These are phyloP conservation scores for Larimichthys crocea DNA, from an alignment of 2,113 vertebrate genomes.

Conservation along the genomic window DNA sequence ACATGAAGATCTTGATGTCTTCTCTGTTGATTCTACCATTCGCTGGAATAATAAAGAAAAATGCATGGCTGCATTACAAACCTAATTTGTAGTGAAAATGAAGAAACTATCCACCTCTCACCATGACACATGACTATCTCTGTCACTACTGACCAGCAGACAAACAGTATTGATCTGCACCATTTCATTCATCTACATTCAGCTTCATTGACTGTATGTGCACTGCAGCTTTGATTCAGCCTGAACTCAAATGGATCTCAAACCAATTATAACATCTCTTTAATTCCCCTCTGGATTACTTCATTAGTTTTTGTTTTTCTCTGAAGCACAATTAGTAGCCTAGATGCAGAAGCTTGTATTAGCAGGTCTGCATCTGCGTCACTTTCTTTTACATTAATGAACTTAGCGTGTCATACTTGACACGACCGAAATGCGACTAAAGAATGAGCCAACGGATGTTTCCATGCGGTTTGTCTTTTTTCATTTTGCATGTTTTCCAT, in stretches of 20 bases:
- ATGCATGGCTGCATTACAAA: neutral
- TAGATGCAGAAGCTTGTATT: neutral
- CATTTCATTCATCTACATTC: conserved; percentile 31
- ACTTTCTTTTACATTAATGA: neutral
- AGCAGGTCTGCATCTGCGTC: neutral
- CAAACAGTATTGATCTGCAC: conserved; percentile 28
- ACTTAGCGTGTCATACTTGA: neutral
- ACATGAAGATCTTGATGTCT: no score
- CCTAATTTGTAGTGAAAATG: neutral
- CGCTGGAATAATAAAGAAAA: neutral
- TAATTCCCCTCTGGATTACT: neutral
- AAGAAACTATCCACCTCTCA: neutral
- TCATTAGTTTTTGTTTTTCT: neutral
- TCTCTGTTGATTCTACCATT: neutral
- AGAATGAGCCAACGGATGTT: neutral
- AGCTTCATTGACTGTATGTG: conserved; percentile 1
- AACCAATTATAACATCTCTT: neutral
- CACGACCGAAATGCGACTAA: no score
- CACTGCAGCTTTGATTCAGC: conserved; percentile 2
- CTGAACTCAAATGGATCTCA: neutral
- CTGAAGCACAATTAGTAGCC: neutral
- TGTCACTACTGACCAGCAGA: conserved; percentile 25
- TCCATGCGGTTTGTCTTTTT: neutral
- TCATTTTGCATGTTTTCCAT: neutral
- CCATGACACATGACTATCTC: neutral